Base-by-base conservation (phyloP, 2,797 vertebrate species). In the Hoplostethus mediterraneus region DNA sequence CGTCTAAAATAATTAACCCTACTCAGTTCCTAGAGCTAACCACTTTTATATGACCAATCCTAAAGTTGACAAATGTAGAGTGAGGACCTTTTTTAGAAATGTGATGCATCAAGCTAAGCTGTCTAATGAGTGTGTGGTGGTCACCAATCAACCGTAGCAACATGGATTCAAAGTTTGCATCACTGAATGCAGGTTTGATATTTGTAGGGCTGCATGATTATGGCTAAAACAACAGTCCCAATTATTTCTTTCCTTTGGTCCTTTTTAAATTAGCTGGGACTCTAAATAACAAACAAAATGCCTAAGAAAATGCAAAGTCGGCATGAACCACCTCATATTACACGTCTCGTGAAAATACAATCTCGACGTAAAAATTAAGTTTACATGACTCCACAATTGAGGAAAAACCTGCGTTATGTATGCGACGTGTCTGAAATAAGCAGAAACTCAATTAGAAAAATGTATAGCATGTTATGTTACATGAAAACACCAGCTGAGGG, bases 191-290 rank as follows among this genome's bases (percentile, higher is more conserved):
- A 8, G n/a, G 9, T 33, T 33, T 28, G 5, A 55, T 55, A 25
- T 10, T 44, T 6, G 64, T 68, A 79, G 68, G 80, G 77, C 78
- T 87, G 78, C 76, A 85, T 62, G 84, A 68, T 82, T 85, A 58
- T 13, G 17, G 21, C 21, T 21, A 21, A 21, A 21, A 21, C 21
- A 21, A 21, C 1, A 21, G 21, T 71, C 61, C 36, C 0, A 6
- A 36, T 48, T 17, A 53, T 44, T 40, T 36, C 40, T 10, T 42
- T 11, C 10, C 13, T 44, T 44, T 44, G 42, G 12, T 21, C 21
- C 21, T 21, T 21, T 21, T 21, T 21, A 21, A 21, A 21, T 21
- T 21, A 21, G 21, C 21, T 21, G 21, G 21, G 21, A 21, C 21
- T 21, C 21, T 21, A 21, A 21, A 21, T 21, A 21, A 21, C 21